These are phyloP conservation scores for Cacatua alba DNA, from an alignment of 2,113 vertebrate species.

Conservation along the genomic window DNA sequence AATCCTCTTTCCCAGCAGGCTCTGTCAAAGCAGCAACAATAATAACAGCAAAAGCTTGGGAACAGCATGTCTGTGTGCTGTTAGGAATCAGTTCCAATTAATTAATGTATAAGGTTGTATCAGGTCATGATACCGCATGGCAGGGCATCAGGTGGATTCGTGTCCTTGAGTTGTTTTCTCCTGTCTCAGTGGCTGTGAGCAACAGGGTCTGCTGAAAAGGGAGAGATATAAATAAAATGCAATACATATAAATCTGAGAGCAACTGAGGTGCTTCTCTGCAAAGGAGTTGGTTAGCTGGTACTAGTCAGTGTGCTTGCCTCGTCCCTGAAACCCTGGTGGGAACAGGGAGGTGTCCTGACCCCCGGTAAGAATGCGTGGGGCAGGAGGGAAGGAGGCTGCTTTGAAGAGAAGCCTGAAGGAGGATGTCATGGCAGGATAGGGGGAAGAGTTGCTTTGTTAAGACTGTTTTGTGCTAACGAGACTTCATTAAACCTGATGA, in stretches of 20 bases:
- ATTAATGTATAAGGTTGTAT: neutral
- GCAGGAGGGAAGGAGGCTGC: neutral
- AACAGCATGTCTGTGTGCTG: neutral
- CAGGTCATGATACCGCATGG: neutral
- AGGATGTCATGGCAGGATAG: accelerated
- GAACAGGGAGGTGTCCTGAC: neutral
- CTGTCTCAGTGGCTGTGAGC: neutral
- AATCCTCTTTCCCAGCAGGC: neutral
- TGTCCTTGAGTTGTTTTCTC: neutral
- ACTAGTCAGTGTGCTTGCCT: neutral
- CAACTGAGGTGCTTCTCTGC: neutral
- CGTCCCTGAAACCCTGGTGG: accelerated
- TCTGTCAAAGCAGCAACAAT: neutral
- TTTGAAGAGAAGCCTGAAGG: neutral
- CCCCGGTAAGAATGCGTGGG: accelerated
- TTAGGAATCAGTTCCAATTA: neutral
- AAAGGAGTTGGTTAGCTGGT: neutral
- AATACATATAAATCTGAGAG: neutral
- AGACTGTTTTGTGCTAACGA: neutral
- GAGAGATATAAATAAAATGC: neutral
- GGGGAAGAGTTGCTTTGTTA: neutral
- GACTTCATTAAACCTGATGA: neutral
- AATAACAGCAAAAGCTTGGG: neutral
- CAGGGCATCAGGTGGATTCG: neutral
- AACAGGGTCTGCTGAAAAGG: neutral